These are phyloP conservation scores for Apocheima hispidaria DNA, from an alignment of 2,888 invertebrate genomes.

Conservation along the genomic window DNA sequence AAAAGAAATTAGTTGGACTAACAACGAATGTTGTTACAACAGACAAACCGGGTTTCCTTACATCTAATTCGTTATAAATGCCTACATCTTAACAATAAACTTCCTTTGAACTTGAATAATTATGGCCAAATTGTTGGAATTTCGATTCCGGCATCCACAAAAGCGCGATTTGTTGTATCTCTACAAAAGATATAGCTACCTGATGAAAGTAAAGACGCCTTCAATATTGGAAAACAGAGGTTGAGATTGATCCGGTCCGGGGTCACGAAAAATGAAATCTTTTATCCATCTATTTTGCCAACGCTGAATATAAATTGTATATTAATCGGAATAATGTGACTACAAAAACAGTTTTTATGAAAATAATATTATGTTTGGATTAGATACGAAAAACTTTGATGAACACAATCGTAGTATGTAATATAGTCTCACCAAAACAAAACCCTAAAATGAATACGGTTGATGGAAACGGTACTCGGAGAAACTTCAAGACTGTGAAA, in stretches of 20 bases:
- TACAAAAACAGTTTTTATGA: not conserved
- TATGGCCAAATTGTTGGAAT: conserved; percentile 1
- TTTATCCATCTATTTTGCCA: conserved; percentile 29
- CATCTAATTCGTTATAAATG: conserved; percentile 1
- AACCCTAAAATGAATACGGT: too few relatives aligned
- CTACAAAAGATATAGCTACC: conserved; percentile 17
- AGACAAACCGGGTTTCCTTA: not conserved
- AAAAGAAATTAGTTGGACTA: not conserved
- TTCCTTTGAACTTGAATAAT: conserved; percentile 12
- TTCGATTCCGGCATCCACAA: not conserved
- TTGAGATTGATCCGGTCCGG: conserved; percentile 43
- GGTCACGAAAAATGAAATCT: conserved; percentile 47
- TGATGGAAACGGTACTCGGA: too few relatives aligned
- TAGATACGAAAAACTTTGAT: too few relatives aligned
- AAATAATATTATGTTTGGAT: not conserved
- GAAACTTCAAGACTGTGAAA: too few relatives aligned
- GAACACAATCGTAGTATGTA: too few relatives aligned
- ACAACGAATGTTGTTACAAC: not conserved
- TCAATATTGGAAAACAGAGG: conserved; percentile 49
- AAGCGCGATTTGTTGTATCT: conserved; percentile 11
- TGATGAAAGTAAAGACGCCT: conserved; percentile 38
- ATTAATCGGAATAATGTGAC: conserved; percentile 11
- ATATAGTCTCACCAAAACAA: too few relatives aligned
- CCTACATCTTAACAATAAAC: conserved; percentile 17
- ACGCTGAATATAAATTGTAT: conserved; percentile 29